Evolutionary conservation across 2,797 vertebrate species (phyloP).

Genomic region (Argentina silus): DNA sequence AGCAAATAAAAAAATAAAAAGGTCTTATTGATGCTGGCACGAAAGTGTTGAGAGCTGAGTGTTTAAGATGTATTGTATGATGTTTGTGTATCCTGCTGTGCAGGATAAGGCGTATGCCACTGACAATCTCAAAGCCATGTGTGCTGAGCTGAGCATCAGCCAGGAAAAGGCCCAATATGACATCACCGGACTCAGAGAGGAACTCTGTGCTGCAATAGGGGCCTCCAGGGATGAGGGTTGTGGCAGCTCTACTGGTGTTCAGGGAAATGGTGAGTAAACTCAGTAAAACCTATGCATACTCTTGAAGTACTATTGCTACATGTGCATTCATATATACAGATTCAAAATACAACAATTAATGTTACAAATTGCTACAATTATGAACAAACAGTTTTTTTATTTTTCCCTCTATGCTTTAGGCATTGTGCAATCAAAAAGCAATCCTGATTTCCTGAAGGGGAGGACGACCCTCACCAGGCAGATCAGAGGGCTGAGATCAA

Average conservation of each 20-base stretch:
- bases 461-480: constrained; percentile 78
- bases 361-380: too few species aligned
- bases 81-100: not conserved
- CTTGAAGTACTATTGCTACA: not conserved
- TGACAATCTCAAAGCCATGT: constrained; percentile 87
- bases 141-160: constrained; percentile 80
- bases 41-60: too few species aligned
- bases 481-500: constrained; percentile 81
- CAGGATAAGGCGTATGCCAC: constrained; percentile 84
- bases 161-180: constrained; percentile 81
- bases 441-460: constrained; percentile 83
- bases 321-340: constrained; percentile 13
- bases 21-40: too few species aligned
- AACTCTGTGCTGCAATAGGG: constrained; percentile 82
- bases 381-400: not conserved
- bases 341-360: not conserved
- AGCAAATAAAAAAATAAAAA: too few species aligned
- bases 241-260: constrained; percentile 67
- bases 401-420: constrained; percentile 54
- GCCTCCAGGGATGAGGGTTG: constrained; percentile 79
- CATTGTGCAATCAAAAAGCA: constrained; percentile 84
- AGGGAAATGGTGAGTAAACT: constrained; percentile 77
- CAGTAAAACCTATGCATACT: not conserved
- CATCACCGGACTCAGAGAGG: constrained; percentile 79
- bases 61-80: too few species aligned